Evolutionary conservation across 2,888 invertebrate genomes (phyloP), one percentile per base, ranked within the genome.

Genomic region (Aleiodes alternator): DNA sequence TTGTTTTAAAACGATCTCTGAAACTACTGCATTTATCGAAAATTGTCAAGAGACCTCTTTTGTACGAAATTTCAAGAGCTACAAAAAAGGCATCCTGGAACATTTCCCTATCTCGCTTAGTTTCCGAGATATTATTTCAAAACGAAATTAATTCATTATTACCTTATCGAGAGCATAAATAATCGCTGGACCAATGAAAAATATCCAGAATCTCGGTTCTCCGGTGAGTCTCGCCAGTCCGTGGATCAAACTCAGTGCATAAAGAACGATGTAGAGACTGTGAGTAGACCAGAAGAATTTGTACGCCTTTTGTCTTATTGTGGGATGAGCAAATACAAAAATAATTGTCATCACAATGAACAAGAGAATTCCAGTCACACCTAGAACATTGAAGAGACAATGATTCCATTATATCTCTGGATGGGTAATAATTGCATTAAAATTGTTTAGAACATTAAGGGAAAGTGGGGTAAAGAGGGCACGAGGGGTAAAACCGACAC

Each of bases 241-340:
- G 85, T 98, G 98, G 50, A 98, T 93, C 72, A 98, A 91, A 81
- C 95, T 96, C 43, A 98, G 90, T 0, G 95, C 93, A 85, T 98
- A 98, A 16, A 98, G 91, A 0, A 95, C 91, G 9, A 97, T 93
- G 87, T 98, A 97, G 6, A 98, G 92, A 9, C 96, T 95, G 89
- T 98, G 98, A 69, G 98, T 96, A 77, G 95, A 94, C 96, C 98
- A 98, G 90, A 98, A 98, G 91, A 96, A 98, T 77, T 96, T 96
- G 90, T 97, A 98, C 0, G 98, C 98, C 83, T 96, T 95, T 88
- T 97, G 96, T 64, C 98, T 93, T 77, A 98, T 96, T 4, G 94
- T 94, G 0, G 98, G 97, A 90, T 98, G 97, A 0, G 98, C 98
- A 88, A 98, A 98, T n/a, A 97, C 95, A 87, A 98, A 97, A 82